Evolutionary conservation across 2,113 vertebrate species (phyloP), one percentile per base, ranked within the genome.

Genomic region (Nothobranchius kuhntae): DNA sequence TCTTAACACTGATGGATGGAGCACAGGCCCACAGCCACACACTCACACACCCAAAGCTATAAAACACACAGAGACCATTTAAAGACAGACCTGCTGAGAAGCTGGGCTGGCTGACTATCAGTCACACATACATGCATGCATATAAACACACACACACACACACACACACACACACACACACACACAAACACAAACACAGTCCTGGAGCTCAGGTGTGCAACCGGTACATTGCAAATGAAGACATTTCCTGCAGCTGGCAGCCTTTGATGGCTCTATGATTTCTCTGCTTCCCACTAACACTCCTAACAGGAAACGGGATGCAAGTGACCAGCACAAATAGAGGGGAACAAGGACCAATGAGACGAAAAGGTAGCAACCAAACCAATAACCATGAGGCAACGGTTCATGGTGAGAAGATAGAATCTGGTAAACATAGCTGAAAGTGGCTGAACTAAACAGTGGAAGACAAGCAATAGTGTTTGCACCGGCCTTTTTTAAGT

Each of bases 21-120:
- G 87, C 92, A 40, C 84, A 78, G 80, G 91, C 65, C 76, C 92
- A 89, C 78, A 92, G 91, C 87, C 92, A 65, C 73, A 66, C 61
- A 76, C 91, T 97, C 93, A 91, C 92, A 91, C 89, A 93, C 93
- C 90, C 91, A 75, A 79, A 80, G 91, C 94, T 92, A 96, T 97
- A 96, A 98, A 97, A 94, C 95, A 96, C 91, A 96, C 91, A 80
- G 93, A 93, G 94, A 96, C 95, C 95, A 95, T 94, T 96, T 96
- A 95, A 94, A 95, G 95, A 95, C 93, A 90, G 94, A 94, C 95
- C 95, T 95, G 94, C 94, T 95, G 95, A 92, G 94, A 91, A 85
- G 79, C 84, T 40, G 71, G 92, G 89, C 89, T 68, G 80, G 90
- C 87, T 88, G 91, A 92, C 92, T 92, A 96, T 96, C 94, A 30